Evolutionary conservation across 2,797 vertebrate genomes (phyloP).

Genomic region (Acanthurus leucopareius): DNA sequence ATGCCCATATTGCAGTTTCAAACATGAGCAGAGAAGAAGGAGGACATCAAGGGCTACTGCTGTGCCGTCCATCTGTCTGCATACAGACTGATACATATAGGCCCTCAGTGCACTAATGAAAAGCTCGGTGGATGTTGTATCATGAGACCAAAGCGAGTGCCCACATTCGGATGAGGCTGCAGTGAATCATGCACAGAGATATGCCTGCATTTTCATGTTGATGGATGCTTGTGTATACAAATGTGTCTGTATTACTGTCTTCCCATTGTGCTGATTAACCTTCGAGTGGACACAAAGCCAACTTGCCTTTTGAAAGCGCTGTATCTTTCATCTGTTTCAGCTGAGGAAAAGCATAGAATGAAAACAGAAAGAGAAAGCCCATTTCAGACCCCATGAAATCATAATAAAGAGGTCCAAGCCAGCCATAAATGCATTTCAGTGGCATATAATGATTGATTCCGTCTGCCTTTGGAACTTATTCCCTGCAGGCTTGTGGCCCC

Average conservation of each 20-base stretch:
- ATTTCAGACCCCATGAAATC: slow-evolving; percentile 78
- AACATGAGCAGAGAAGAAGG: slow-evolving; percentile 55
- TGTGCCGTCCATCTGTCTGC: slow-evolving; percentile 80
- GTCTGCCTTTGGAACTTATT: slow-evolving; percentile 74
- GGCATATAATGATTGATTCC: slow-evolving; percentile 84
- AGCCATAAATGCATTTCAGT: slow-evolving; percentile 80
- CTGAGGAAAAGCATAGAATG: slow-evolving; percentile 40
- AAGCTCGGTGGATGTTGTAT: slow-evolving; percentile 43
- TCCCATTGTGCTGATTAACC: background rate
- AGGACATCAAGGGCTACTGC: slow-evolving; percentile 74
- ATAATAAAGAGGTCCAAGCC: slow-evolving; percentile 76
- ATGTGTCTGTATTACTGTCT: background rate
- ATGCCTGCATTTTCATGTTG: background rate
- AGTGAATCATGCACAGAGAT: background rate
- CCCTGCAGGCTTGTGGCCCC: slow-evolving; percentile 77
- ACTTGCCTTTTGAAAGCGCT: slow-evolving; percentile 11
- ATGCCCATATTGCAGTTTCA: slow-evolving; percentile 65
- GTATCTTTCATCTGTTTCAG: slow-evolving; percentile 51
- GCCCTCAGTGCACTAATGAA: slow-evolving; percentile 48
- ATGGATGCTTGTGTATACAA: slow-evolving; percentile 1
- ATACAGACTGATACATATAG: slow-evolving; percentile 65
- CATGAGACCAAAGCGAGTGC: slow-evolving; percentile 18
- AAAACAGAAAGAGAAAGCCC: slow-evolving; percentile 65
- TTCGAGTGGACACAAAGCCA: slow-evolving; percentile 28
- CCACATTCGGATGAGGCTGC: slow-evolving; percentile 26